Conservation (phyloP, 37 sponge, comb jelly and placozoan genomes). For the Chondrosia reniformis region DNA sequence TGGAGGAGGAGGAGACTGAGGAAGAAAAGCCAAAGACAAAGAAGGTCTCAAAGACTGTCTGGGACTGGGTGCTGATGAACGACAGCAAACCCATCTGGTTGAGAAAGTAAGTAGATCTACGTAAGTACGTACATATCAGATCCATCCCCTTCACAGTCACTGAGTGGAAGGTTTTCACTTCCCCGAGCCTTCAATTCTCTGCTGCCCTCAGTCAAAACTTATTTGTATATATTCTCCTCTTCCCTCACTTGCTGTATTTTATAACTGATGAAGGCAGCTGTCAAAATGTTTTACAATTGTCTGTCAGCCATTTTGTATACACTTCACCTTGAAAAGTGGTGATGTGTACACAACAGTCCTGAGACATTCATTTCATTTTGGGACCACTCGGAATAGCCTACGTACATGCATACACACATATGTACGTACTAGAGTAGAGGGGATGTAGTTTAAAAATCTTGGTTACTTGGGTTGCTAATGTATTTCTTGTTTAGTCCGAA, state of each 20-base stretch:
- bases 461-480: too few relatives aligned
- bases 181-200: background rate
- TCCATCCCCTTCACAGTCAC: background rate
- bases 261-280: too few relatives aligned
- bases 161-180: background rate
- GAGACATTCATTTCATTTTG: too few relatives aligned
- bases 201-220: background rate
- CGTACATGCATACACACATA: too few relatives aligned
- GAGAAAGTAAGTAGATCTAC: slow-evolving; percentile 40
- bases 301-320: too few relatives aligned
- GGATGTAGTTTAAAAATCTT: too few relatives aligned
- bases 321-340: too few relatives aligned
- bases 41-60: slow-evolving; percentile 87
- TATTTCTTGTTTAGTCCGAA: slow-evolving; percentile 58
- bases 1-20: slow-evolving; percentile 55
- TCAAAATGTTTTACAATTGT: too few relatives aligned
- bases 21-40: slow-evolving; percentile 92
- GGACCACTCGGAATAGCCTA: too few relatives aligned
- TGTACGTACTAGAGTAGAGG: too few relatives aligned
- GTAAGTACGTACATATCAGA: background rate
- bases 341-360: too few relatives aligned
- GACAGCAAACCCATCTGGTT: slow-evolving; percentile 97
- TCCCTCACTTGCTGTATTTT: background rate
- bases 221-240: background rate
- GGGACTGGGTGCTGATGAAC: slow-evolving; percentile 98